phyloP scores from a whole-genome alignment of 2,113 vertebrate species.

The Amazona guildingii region DNA sequence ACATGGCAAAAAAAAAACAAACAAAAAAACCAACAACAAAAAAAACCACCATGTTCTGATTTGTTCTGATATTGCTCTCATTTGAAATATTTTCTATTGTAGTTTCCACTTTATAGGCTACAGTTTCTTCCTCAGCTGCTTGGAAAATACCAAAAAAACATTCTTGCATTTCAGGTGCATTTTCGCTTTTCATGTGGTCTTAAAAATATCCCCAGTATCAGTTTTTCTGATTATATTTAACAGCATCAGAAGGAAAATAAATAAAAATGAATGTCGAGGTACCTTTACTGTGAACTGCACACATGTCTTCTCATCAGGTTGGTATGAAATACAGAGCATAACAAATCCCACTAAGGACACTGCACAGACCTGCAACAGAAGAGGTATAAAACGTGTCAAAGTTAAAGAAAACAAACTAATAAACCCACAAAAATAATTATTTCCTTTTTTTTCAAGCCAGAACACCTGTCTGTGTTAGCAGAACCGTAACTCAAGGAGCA shows the following conservation, averaged over 20 bases:
- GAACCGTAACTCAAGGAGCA: background rate
- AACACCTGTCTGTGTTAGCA: background rate
- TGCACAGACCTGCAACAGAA: conserved; percentile 82
- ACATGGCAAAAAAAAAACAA: background rate
- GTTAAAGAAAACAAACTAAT: background rate
- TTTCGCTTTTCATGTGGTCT: conserved; percentile 1
- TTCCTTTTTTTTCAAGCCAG: background rate
- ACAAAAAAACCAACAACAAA: background rate
- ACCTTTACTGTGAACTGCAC: conserved; percentile 91
- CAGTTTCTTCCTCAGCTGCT: background rate
- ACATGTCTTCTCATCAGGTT: conserved; percentile 86
- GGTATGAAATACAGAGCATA: conserved; percentile 87
- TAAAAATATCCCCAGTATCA: background rate
- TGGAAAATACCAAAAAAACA: background rate
- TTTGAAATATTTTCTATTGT: background rate
- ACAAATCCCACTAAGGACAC: conserved; percentile 88
- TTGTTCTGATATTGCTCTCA: background rate
- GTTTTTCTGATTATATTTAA: background rate
- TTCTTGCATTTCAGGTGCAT: conserved; percentile 12
- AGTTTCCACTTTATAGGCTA: background rate
- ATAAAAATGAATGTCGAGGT: background rate
- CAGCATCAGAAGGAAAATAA: background rate
- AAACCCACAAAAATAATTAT: background rate
- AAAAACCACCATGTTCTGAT: background rate
- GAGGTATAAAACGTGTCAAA: background rate